Percentiles rank a stretch among this genome's conserved stretches.
These are phyloP conservation scores for Harpalus rufipes DNA, from an alignment of 2,888 invertebrate species.

Conservation along the genomic window DNA sequence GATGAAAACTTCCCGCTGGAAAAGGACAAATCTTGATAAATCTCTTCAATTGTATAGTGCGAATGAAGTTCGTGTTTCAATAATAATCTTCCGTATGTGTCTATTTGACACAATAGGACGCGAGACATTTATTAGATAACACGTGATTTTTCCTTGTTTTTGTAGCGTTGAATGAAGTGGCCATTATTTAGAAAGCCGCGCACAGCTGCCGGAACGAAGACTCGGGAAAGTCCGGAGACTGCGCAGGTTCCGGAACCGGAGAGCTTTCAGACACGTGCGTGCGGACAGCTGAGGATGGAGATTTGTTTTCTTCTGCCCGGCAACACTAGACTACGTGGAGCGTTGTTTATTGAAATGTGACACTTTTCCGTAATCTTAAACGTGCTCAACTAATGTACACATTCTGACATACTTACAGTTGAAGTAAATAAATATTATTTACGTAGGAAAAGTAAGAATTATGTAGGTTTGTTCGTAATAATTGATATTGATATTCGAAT, in stretches of 20 bases:
- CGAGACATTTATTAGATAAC: constrained; percentile 59
- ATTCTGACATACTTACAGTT: no score
- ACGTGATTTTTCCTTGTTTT: constrained; percentile 56
- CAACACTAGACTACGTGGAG: background rate
- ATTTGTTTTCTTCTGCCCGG: background rate
- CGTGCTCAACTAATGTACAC: no score
- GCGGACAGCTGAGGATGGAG: background rate
- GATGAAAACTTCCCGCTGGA: background rate
- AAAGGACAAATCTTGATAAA: constrained; percentile 39
- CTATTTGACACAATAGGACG: constrained; percentile 40
- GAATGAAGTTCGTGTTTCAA: constrained; percentile 42
- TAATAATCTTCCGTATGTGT: constrained; percentile 18
- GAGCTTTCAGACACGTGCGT: constrained; percentile 31
- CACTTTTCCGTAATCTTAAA: background rate
- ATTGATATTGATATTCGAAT: no score
- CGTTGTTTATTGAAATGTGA: constrained; percentile 9
- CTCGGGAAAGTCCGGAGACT: constrained; percentile 15
- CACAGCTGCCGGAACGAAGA: constrained; percentile 1
- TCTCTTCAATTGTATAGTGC: constrained; percentile 7
- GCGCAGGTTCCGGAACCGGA: constrained; percentile 46
- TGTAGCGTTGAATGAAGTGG: constrained; percentile 58
- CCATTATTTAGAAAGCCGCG: constrained; percentile 62
- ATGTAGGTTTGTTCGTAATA: no score
- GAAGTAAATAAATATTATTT: no score
- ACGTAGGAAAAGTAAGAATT: no score